These are phyloP conservation scores for Muraenolepis orangiensis DNA, from an alignment of 2,797 vertebrate genomes.

Conservation along the genomic window DNA sequence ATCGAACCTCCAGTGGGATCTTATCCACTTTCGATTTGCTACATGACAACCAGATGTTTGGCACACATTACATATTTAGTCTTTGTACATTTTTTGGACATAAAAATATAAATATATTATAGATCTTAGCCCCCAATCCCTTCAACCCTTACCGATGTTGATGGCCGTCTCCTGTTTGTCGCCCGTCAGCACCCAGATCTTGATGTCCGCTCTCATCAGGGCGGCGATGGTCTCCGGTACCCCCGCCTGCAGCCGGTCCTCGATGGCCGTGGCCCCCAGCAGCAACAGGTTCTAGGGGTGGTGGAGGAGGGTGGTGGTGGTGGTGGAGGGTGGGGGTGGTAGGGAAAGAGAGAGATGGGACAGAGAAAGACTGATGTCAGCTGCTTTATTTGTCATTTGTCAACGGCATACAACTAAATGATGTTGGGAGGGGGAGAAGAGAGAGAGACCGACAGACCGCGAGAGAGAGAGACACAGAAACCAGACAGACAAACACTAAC, in stretches of 20 bases:
- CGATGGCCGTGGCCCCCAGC: slow-evolving; percentile 94
- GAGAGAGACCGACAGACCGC: too few relatives aligned
- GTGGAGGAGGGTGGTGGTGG: background rate
- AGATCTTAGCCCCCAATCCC: background rate
- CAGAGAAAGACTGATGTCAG: too few relatives aligned
- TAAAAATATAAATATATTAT: background rate
- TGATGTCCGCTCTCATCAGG: slow-evolving; percentile 91
- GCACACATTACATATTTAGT: background rate
- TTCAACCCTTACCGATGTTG: slow-evolving; percentile 93
- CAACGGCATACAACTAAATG: too few relatives aligned
- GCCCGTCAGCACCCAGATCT: slow-evolving; percentile 96
- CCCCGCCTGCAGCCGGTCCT: slow-evolving; percentile 91
- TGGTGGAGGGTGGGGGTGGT: background rate
- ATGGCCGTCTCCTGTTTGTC: slow-evolving; percentile 98
- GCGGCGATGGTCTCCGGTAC: slow-evolving; percentile 96
- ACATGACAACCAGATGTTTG: background rate
- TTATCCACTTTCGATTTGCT: background rate
- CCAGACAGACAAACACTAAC: background rate
- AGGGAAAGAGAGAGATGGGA: background rate
- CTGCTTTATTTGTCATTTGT: too few relatives aligned
- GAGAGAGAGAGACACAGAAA: background rate
- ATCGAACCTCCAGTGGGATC: background rate
- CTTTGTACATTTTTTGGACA: background rate
- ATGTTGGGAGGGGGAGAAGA: too few relatives aligned
- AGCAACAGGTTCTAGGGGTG: slow-evolving; percentile 83